These are phyloP conservation scores for Ciconia boyciana DNA, from an alignment of 2,113 vertebrate species.

Conservation along the genomic window DNA sequence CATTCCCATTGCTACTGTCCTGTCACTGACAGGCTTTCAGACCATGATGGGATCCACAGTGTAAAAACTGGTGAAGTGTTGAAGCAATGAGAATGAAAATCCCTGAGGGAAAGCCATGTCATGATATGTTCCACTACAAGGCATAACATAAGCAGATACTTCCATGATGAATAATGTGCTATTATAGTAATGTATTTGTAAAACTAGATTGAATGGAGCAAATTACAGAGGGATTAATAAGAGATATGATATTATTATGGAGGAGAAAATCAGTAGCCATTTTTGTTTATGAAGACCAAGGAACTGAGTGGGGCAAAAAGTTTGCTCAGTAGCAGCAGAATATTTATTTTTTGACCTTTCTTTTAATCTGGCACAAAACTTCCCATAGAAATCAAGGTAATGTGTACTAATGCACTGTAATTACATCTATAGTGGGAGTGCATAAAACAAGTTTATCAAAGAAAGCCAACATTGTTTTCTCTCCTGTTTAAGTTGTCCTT, in stretches of 20 bases:
- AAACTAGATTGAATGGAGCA: neutral
- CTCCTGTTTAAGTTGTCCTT: neutral
- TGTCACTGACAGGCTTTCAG: neutral
- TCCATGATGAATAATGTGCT: neutral
- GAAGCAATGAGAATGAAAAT: neutral
- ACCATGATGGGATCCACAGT: neutral
- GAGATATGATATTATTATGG: neutral
- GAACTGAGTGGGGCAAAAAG: neutral
- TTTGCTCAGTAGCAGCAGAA: neutral
- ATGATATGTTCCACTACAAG: neutral
- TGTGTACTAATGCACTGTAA: neutral
- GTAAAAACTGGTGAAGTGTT: neutral
- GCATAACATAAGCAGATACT: neutral
- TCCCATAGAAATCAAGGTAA: neutral
- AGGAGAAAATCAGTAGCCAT: neutral
- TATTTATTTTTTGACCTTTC: neutral
- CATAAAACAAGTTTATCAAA: neutral
- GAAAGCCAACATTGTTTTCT: neutral
- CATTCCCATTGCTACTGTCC: neutral
- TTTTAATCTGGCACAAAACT: neutral
- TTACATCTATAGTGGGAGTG: neutral
- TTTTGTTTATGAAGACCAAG: neutral
- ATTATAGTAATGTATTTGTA: neutral
- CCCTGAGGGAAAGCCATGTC: neutral
- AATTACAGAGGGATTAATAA: neutral